A percentile compares a stretch with the other conserved stretches of the same genome.
phyloP scores from a whole-genome alignment of 2,797 vertebrate genomes.

The Lepus oiostolus region DNA sequence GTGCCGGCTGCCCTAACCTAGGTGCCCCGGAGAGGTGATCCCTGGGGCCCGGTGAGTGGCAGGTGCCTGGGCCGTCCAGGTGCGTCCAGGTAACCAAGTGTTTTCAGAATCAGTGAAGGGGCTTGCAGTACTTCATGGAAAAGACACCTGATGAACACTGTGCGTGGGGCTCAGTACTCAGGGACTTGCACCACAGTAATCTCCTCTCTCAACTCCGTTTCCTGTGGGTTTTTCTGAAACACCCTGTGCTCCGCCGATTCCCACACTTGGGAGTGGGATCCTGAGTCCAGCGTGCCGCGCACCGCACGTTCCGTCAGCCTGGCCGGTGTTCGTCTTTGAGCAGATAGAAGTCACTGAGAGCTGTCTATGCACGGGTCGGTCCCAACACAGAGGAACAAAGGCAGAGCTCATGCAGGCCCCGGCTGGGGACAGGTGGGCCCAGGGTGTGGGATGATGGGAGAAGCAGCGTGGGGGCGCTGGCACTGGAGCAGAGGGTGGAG shows the following conservation, averaged over 20 bases:
- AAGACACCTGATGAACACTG: no score
- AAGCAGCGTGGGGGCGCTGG: neutral
- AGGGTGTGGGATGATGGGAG: neutral
- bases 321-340: neutral
- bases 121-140: no score
- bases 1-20: neutral
- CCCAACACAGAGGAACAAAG: neutral
- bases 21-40: neutral
- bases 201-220: no score
- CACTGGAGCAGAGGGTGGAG: neutral
- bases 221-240: no score
- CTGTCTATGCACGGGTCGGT: accelerated
- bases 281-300: neutral
- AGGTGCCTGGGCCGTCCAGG: neutral
- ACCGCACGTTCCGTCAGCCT: no score
- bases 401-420: no score
- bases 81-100: accelerated
- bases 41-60: neutral
- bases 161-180: no score
- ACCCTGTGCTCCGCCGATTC: no score
- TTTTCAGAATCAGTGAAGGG: neutral
- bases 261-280: neutral
- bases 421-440: neutral
- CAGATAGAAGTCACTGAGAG: neutral
- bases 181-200: no score